Base-by-base conservation (phyloP, 2,797 vertebrate species). In the Etheostoma nigrum region DNA sequence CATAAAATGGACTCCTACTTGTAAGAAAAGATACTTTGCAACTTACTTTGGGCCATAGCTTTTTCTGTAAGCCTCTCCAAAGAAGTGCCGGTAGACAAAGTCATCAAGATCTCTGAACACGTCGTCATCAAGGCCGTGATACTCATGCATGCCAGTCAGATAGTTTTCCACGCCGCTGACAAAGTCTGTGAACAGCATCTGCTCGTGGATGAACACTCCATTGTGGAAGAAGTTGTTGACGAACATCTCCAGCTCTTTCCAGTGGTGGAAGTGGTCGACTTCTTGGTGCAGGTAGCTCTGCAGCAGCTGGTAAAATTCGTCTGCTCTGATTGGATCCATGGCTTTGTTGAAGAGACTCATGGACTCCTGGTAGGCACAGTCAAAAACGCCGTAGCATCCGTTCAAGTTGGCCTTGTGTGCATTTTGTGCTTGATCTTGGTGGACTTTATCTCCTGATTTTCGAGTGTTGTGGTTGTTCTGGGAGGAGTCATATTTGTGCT, bases 171-270 rank as follows among this genome's bases (percentile, higher is more conserved):
- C 94, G 16, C 96, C 95, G 7, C 95, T 96, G 36, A 99, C 96
- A 83, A 99, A 99, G 94, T 99, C 97, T 1, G 96, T 96, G 90
- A 99, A 99, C 67, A 97, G 94, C 97, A 99, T 99, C 92, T 95
- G 97, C 86, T 98, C 97, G 0, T 99, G 97, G 90, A 97, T 96
- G 89, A 99, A 99, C 69, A 98, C 25, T 0, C 97, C 97, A 5
- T 99, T 95, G 51, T 91, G 95, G 89, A 99, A 99, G 94, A 97
- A 99, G 61, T 91, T 91, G 83, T 89, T 94, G 78, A 99, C 95
- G 88, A 99, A 99, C 57, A 74, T 91, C 86, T 98, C 95, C 69
- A 99, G 89, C 86, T 99, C 97, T 81, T 95, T 94, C 98, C 98
- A 99, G 87, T 98, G 97, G 89, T 94, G 95, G 82, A 99, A 99